These are phyloP conservation scores for Neotoxoptera formosana DNA, from an alignment of 1,140 invertebrate genomes.

Conservation along the genomic window DNA sequence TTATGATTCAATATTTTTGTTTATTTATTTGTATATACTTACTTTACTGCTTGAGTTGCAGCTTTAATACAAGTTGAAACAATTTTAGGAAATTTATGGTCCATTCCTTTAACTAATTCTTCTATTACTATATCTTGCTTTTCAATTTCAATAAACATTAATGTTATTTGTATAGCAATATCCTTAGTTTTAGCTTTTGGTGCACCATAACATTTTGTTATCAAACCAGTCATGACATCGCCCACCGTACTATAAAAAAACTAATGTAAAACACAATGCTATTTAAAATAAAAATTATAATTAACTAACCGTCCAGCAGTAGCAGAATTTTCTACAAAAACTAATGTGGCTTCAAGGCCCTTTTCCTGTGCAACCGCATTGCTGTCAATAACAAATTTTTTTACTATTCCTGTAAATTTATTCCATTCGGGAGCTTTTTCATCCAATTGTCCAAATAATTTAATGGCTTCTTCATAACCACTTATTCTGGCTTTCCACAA, in stretches of 20 bases:
- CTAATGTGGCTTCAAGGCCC: conserved; percentile 88
- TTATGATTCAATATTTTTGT: not conserved
- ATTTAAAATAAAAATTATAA: conserved; percentile 43
- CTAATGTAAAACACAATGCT: not conserved
- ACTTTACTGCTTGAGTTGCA: conserved; percentile 77
- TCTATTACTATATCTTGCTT: conserved; percentile 91
- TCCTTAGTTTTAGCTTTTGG: conserved; percentile 93
- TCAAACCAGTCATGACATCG: conserved; percentile 89
- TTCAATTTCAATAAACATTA: conserved; percentile 97
- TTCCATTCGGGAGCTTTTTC: conserved; percentile 93
- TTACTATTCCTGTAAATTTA: conserved; percentile 89
- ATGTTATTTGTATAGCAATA: conserved; percentile 82
- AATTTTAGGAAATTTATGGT: conserved; percentile 96
- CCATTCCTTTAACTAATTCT: conserved; percentile 91
- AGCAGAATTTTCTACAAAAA: conserved; percentile 89
- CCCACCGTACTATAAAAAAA: conserved; percentile 75
- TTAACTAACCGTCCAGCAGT: conserved; percentile 75
- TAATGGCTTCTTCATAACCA: conserved; percentile 92
- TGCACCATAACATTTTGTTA: conserved; percentile 91
- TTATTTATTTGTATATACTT: conserved; percentile 58
- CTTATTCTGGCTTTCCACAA: conserved; percentile 92
- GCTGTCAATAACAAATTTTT: conserved; percentile 94
- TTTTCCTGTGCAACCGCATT: conserved; percentile 97
- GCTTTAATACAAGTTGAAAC: conserved; percentile 83
- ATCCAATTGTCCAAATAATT: conserved; percentile 86